Percentiles rank a stretch among this genome's conserved stretches.
phyloP scores from a whole-genome alignment of 2,797 vertebrate genomes.

The Sylvilagus floridanus region DNA sequence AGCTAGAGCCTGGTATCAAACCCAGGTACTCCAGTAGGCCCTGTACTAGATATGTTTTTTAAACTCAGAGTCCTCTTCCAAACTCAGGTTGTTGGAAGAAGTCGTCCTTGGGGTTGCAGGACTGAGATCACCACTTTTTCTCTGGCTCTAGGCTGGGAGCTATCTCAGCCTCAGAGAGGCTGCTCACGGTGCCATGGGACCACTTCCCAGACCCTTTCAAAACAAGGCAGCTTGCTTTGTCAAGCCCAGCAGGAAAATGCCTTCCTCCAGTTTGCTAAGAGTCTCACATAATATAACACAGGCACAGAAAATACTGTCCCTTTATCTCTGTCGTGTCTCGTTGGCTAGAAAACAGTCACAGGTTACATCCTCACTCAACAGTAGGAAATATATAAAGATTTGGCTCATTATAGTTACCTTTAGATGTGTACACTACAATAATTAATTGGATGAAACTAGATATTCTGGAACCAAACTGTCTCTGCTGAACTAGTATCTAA shows the following conservation, averaged over 20 bases:
- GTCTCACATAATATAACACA: background rate
- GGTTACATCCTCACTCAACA: background rate
- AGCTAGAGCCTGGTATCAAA: no score
- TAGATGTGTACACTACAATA: background rate
- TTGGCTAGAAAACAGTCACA: background rate
- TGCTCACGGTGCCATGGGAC: background rate
- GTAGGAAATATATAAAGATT: background rate
- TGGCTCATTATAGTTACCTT: background rate
- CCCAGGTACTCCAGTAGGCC: no score
- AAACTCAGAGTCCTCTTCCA: background rate
- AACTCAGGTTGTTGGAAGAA: background rate
- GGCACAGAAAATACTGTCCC: background rate
- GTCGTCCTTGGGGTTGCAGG: background rate
- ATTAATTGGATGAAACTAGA: background rate
- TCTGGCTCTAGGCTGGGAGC: background rate
- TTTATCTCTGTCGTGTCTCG: background rate
- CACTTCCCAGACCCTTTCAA: background rate
- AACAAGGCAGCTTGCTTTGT: background rate
- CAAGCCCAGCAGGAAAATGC: background rate
- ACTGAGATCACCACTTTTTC: background rate
- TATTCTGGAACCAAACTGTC: background rate
- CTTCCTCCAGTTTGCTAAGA: background rate
- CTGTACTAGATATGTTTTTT: no score
- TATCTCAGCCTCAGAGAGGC: background rate
- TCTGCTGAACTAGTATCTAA: background rate